Conservation (phyloP, 2,797 vertebrate genomes). For the Darevskia nairensis region DNA sequence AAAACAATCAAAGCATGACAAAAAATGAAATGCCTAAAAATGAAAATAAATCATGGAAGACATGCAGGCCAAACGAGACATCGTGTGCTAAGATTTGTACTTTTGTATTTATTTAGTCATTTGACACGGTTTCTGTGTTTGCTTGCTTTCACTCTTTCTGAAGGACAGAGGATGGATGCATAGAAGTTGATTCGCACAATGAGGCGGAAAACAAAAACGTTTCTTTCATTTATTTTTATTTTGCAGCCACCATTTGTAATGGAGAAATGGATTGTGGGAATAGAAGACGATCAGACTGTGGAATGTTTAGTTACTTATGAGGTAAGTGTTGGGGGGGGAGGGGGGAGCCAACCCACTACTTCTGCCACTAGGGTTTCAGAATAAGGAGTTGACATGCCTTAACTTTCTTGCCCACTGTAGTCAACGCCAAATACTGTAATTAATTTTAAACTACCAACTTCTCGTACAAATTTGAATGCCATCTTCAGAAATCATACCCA, state of each 20-base stretch:
- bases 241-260: constrained; percentile 97
- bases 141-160: background rate
- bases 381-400: constrained; percentile 15
- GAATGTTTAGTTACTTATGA: constrained; percentile 94
- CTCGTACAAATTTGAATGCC: constrained; percentile 57
- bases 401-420: constrained; percentile 55
- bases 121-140: background rate
- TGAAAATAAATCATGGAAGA: background rate
- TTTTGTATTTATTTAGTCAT: background rate
- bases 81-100: background rate
- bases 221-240: constrained; percentile 37
- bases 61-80: background rate
- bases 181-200: background rate
- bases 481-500: constrained; percentile 44
- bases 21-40: background rate
- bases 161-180: background rate
- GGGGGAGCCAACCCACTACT: constrained; percentile 1
- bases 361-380: constrained; percentile 3
- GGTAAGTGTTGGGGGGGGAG: constrained; percentile 77
- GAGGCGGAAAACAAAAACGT: background rate
- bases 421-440: constrained; percentile 57
- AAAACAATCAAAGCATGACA: background rate
- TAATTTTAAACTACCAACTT: constrained; percentile 63
- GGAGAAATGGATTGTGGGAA: constrained; percentile 96
- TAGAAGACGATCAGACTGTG: constrained; percentile 86